Percentiles rank a stretch among this genome's conserved stretches.
Conservation (phyloP, 2,797 vertebrate genomes). For the Columba guinea region DNA sequence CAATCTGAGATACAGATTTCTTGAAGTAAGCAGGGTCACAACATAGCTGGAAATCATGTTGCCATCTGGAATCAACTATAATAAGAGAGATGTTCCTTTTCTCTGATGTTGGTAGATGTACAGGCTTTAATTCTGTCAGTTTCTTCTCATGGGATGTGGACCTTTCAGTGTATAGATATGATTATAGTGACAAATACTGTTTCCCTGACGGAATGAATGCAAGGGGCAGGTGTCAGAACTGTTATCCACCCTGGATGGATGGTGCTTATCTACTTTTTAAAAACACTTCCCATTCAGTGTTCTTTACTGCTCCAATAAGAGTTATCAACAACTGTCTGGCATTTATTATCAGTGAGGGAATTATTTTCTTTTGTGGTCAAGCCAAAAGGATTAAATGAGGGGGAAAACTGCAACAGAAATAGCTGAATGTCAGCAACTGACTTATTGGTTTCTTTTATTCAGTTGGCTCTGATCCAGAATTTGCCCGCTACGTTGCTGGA, state of each 20-base stretch:
- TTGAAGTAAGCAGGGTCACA: neutral
- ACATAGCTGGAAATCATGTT: neutral
- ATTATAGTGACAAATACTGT: fast-evolving
- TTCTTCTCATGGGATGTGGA: neutral
- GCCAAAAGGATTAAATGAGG: slow-evolving; percentile 61
- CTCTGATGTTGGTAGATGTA: neutral
- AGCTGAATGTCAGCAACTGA: slow-evolving; percentile 33
- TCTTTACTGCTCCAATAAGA: slow-evolving; percentile 32
- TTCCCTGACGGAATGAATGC: neutral
- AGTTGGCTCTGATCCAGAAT: slow-evolving; percentile 98
- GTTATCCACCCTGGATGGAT: neutral
- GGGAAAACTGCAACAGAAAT: slow-evolving; percentile 1
- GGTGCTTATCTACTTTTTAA: neutral
- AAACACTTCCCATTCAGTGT: neutral
- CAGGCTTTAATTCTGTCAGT: neutral
- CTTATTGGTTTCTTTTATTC: slow-evolving; percentile 29
- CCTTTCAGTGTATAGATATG: neutral
- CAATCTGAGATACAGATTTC: neutral
- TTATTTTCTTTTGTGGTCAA: slow-evolving; percentile 34
- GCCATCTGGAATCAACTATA: neutral
- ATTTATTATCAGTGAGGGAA: slow-evolving; percentile 68
- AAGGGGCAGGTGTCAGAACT: neutral
- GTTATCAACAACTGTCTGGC: slow-evolving; percentile 49
- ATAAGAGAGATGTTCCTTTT: neutral
- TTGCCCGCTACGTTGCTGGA: slow-evolving; percentile 96